Base-by-base conservation (phyloP, 2,888 invertebrate genomes). In the Drosophila atripex region DNA sequence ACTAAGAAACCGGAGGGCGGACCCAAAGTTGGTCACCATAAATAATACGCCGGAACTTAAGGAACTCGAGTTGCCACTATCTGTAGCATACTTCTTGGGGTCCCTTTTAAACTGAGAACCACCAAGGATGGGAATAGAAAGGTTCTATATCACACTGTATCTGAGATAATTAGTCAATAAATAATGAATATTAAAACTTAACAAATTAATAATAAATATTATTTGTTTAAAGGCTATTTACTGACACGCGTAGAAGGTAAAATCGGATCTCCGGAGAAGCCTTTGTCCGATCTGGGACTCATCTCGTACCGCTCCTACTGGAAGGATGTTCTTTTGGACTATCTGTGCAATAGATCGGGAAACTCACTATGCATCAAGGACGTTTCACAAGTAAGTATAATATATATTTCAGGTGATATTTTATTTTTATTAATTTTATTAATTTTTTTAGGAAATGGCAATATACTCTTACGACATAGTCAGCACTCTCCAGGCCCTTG, bases 181-280 rank as follows among this genome's bases (percentile, higher is more conserved):
- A 30, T 18, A n/a, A 43, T 35, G n/a, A 32, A 32, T 47, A 16
- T 35, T 21, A 35, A 14, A 49, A n/a, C 4, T n/a, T 35, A 4
- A 14, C 14, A 35, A 35, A 35, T 35, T n/a, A n/a, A 6, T 35
- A 6, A 35, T n/a, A 35, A 35, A 35, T 35, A n/a, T 35, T 7
- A 6, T 14, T 35, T 54, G 63, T 70, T 75, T 76, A 25, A 93
- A 99, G 99, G 99, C 93, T 99, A 99, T 92, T 94, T 99, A 69
- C 93, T 99, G 89, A 99, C 99, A 69, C 94, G 97, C 89, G 96
- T 96, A 43, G 99, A 99, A 92, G 97, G 96, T 71, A 99, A 99
- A 93, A 97, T 99, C 59, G 99, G 99, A n/a, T 99, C 99, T 1
- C 99, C 99, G 0, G 99, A 99, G 92, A 98, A 99, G 83, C 99